These are phyloP conservation scores for Conchocele bisecta DNA, from an alignment of 2,888 invertebrate genomes.

Conservation along the genomic window DNA sequence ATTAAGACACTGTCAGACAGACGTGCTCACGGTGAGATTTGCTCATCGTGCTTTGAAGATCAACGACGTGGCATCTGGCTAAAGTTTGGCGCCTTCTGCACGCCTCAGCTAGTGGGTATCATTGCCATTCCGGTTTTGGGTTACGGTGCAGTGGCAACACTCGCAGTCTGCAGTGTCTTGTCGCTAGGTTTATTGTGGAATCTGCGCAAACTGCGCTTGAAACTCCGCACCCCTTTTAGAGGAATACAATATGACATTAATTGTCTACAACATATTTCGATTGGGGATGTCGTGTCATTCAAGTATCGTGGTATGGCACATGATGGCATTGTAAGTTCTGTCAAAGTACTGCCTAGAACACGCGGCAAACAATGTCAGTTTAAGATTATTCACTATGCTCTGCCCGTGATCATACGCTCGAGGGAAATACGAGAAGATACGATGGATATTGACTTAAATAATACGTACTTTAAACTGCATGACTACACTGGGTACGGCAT, in stretches of 20 bases:
- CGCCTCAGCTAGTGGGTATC: no score
- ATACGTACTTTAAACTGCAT: neutral
- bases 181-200: no score
- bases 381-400: constrained; percentile 26
- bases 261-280: constrained; percentile 2
- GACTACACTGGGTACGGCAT: constrained; percentile 7
- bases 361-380: constrained; percentile 17
- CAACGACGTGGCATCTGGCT: neutral
- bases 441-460: constrained; percentile 4
- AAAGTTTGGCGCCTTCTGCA: no score
- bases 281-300: constrained; percentile 29
- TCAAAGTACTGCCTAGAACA: neutral
- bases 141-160: no score
- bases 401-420: constrained; percentile 4
- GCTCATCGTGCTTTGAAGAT: neutral
- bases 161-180: no score
- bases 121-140: no score
- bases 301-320: neutral
- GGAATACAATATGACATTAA: constrained; percentile 16
- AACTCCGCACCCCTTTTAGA: constrained; percentile 24
- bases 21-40: neutral
- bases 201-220: no score
- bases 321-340: constrained; percentile 29
- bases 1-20: neutral
- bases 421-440: constrained; percentile 28